Percentiles rank a stretch among this genome's conserved stretches.
Conservation (phyloP, 1,140 invertebrate genomes). For the Homarus americanus region DNA sequence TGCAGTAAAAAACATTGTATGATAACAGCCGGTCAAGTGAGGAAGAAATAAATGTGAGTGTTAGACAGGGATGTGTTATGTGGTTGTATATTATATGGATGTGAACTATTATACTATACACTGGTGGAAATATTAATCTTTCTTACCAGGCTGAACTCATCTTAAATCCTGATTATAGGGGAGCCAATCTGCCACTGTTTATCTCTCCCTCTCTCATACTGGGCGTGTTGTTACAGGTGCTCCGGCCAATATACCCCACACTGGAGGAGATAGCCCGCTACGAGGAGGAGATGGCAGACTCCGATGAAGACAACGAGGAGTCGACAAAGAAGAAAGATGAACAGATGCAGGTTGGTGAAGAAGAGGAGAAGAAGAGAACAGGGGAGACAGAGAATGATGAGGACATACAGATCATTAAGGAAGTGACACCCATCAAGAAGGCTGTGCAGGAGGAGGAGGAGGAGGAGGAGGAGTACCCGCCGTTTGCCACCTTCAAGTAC, state of each 20-base stretch:
- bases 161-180: no score
- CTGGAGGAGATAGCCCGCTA: conserved; percentile 76
- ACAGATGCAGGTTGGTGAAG: conserved; percentile 7
- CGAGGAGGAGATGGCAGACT: conserved; percentile 71
- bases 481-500: conserved; percentile 84
- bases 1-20: no score
- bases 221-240: conserved; percentile 50
- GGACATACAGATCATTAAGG: conserved; percentile 46
- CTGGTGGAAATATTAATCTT: no score
- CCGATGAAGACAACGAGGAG: conserved; percentile 74
- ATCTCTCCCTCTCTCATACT: no score
- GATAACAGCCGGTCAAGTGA: no score
- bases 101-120: no score
- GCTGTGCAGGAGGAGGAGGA: conserved; percentile 67
- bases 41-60: no score
- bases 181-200: no score
- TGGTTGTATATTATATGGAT: no score
- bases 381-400: conserved; percentile 33
- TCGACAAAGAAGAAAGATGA: not conserved
- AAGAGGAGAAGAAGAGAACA: not conserved
- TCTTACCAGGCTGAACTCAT: no score
- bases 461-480: conserved; percentile 77
- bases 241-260: conserved; percentile 78
- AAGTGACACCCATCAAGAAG: conserved; percentile 21
- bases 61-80: no score